These are phyloP conservation scores for Mythimna loreyi DNA, from an alignment of 2,888 invertebrate genomes.

Conservation along the genomic window DNA sequence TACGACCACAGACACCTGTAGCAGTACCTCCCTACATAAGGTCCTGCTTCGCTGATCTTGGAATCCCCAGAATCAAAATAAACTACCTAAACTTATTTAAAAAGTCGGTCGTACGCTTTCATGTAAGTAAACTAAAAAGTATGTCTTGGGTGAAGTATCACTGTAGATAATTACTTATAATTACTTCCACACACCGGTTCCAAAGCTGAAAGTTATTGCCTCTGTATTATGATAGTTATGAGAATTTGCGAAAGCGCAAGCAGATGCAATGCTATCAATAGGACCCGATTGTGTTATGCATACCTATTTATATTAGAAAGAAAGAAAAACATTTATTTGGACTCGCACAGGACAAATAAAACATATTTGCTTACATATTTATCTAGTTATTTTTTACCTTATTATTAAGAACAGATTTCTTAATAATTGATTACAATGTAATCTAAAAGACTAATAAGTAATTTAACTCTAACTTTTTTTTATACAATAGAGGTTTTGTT, in stretches of 20 bases:
- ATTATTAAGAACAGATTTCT: no score
- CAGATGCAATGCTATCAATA: not conserved
- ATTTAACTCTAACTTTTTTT: no score
- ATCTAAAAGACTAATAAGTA: no score
- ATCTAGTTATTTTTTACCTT: no score
- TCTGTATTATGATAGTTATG: slow-evolving; percentile 9
- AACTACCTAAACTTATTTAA: not conserved
- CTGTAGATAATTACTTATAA: slow-evolving; percentile 1
- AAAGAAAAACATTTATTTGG: no score
- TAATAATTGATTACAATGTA: no score
- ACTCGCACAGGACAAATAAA: no score
- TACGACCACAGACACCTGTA: not conserved
- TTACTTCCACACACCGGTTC: slow-evolving; percentile 13
- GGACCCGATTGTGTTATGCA: no score
- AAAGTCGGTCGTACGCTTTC: not conserved
- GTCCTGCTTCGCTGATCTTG: not conserved
- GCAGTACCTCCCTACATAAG: no score
- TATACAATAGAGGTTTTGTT: no score
- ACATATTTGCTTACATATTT: no score
- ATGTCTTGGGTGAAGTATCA: not conserved
- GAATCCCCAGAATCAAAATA: not conserved
- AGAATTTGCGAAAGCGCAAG: slow-evolving; percentile 23
- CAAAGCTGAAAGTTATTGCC: slow-evolving; percentile 40
- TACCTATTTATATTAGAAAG: no score
- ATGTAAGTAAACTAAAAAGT: not conserved